phyloP scores from a whole-genome alignment of 2,113 vertebrate genomes.

The Lontra canadensis region DNA sequence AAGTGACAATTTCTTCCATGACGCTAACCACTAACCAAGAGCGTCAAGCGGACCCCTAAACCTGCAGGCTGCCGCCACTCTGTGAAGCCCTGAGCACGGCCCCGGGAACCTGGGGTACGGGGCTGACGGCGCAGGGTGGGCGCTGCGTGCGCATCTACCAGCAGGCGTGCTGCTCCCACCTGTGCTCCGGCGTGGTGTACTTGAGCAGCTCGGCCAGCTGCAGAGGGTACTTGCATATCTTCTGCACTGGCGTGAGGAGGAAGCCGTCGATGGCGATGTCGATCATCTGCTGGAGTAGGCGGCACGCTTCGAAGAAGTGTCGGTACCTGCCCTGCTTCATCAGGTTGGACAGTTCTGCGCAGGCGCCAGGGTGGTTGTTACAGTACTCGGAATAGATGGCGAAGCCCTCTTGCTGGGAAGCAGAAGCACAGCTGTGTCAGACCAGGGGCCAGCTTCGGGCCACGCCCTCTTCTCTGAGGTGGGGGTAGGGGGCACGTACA shows the following conservation, averaged over 20 bases:
- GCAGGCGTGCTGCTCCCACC: conserved; percentile 80
- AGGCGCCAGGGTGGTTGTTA: conserved; percentile 96
- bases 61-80: neutral
- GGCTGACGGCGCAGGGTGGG: neutral
- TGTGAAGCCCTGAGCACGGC: accelerated
- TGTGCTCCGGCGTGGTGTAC: conserved; percentile 95
- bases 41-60: neutral
- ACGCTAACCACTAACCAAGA: accelerated
- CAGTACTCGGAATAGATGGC: conserved; percentile 98
- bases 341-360: conserved; percentile 91
- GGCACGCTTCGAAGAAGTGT: conserved; percentile 98
- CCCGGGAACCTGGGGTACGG: neutral
- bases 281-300: conserved; percentile 98
- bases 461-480: neutral
- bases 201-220: conserved; percentile 98
- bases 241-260: conserved; percentile 96
- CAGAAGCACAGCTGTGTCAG: neutral
- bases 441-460: accelerated
- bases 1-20: neutral
- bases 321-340: conserved; percentile 95
- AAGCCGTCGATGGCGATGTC: conserved; percentile 97
- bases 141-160: accelerated
- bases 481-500: neutral
- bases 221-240: conserved; percentile 98
- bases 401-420: conserved; percentile 92